Base-by-base conservation (phyloP, 2,888 invertebrate genomes). In the Ganaspis brasiliensis region DNA sequence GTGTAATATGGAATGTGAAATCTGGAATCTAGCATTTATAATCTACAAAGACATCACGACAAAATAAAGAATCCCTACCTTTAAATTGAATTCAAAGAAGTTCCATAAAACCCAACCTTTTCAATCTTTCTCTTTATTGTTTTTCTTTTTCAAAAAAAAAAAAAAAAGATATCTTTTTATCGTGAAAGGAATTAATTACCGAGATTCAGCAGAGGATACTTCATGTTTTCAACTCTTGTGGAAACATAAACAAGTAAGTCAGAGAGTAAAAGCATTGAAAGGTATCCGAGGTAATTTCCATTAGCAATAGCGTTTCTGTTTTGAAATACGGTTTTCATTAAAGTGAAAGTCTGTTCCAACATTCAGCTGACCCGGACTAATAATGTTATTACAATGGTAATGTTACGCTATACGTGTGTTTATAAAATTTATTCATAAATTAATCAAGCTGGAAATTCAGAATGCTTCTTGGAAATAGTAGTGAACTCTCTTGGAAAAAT, bases 241-340 rank as follows among this genome's bases (percentile, higher is more conserved):
- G 63, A 21, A 63, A 63, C 63, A 40, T 40, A 63, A 63, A 63
- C 63, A 63, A 63, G 63, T 37, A 63, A 63, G 21, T 63, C 19
- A 35, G 35, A 10, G 37, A 21, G 63, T 52, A 63, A 37, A 40
- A 21, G 37, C 63, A 63, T 37, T 63, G 63, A 63, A 63, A 40
- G 37, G 37, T 63, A 37, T 37, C 49, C 79, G 78, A 76, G 77
- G 75, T 80, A 84, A 83, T 84, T 84, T 84, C 82, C 81, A 80
- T 82, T 76, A 78, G 63, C 37, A 63, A 21, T 63, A 35, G 35
- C 63, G 37, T 40, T 21, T 19, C 63, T 63, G 37, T 21, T 37
- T 40, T 63, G 63, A 40, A 82, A 82, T 61, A 77, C 71, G 61
- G 59, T 74, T 75, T 78, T 81, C 78, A 77, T 84, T 84, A 80